Conservation (phyloP, 2,113 vertebrate species). For the Vanacampus margaritifer region DNA sequence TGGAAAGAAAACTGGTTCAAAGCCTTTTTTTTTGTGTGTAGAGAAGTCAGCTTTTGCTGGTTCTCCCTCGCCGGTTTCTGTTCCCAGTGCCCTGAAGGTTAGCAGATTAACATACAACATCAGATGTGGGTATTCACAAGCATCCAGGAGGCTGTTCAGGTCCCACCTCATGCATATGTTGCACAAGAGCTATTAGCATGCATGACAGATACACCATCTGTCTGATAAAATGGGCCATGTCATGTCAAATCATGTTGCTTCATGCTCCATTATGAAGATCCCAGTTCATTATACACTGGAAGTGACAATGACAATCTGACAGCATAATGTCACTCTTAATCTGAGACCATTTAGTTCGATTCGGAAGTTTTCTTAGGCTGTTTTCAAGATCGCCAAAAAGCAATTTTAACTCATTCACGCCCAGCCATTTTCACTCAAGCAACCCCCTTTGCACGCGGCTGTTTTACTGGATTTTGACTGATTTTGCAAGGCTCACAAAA, state of each 20-base stretch:
- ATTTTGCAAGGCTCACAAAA: no score
- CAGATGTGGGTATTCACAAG: constrained; percentile 46
- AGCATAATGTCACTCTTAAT: not conserved
- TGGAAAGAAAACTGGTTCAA: constrained; percentile 44
- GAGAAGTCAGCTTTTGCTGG: constrained; percentile 32
- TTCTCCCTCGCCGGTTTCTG: constrained; percentile 18
- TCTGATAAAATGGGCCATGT: constrained; percentile 29
- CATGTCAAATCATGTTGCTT: constrained; percentile 29
- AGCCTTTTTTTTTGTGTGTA: constrained; percentile 18
- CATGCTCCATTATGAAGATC: constrained; percentile 8
- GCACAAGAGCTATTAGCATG: constrained; percentile 35
- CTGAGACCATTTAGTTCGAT: not conserved
- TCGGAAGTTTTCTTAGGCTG: not conserved
- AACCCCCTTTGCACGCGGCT: no score
- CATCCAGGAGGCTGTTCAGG: constrained; percentile 27
- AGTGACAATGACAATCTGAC: constrained; percentile 22
- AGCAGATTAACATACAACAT: constrained; percentile 56
- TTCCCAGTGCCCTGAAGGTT: constrained; percentile 39
- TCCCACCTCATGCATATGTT: constrained; percentile 40
- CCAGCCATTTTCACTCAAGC: no score
- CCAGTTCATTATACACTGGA: constrained; percentile 16
- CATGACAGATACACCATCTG: constrained; percentile 12
- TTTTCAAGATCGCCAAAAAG: not conserved
- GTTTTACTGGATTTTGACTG: no score
- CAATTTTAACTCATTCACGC: no score